phyloP scores from a whole-genome alignment of 2,888 invertebrate genomes.

The Antitype chi region DNA sequence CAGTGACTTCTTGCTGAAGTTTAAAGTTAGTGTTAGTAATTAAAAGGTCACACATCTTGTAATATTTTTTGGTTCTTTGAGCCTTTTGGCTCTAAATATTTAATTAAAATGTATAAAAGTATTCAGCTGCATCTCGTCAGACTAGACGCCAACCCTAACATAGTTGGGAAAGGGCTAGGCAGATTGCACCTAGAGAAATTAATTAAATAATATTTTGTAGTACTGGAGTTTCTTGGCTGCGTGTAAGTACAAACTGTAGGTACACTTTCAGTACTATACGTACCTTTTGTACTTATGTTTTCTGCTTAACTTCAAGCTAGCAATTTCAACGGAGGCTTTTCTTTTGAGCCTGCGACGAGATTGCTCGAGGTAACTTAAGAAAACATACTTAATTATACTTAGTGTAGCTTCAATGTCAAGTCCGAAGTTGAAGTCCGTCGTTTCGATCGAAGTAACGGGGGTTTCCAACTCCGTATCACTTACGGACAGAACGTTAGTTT shows the following conservation, averaged over 20 bases:
- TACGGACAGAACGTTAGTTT: too few relatives aligned
- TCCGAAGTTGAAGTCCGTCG: too few relatives aligned
- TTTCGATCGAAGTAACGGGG: too few relatives aligned
- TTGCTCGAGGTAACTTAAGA: conserved; percentile 14
- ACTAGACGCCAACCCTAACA: too few relatives aligned
- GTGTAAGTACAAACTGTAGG: neutral
- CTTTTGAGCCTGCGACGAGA: conserved; percentile 3
- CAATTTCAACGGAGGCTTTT: conserved; percentile 4
- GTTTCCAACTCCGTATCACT: too few relatives aligned
- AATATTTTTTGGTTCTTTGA: neutral
- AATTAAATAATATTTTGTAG: neutral
- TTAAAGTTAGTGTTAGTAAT: neutral
- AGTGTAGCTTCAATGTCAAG: neutral
- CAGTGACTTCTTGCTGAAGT: neutral
- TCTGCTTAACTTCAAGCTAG: neutral
- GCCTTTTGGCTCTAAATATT: neutral
- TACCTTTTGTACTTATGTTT: neutral
- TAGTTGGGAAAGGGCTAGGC: too few relatives aligned
- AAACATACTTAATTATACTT: neutral
- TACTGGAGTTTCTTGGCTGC: neutral
- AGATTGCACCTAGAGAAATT: too few relatives aligned
- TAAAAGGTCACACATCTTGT: neutral
- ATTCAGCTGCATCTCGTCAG: too few relatives aligned
- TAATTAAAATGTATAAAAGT: neutral
- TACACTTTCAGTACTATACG: neutral